A percentile compares a stretch with the other conserved stretches of the same genome.
Evolutionary conservation across 2,797 vertebrate species (phyloP).

Genomic region (Myotis daubentonii): DNA sequence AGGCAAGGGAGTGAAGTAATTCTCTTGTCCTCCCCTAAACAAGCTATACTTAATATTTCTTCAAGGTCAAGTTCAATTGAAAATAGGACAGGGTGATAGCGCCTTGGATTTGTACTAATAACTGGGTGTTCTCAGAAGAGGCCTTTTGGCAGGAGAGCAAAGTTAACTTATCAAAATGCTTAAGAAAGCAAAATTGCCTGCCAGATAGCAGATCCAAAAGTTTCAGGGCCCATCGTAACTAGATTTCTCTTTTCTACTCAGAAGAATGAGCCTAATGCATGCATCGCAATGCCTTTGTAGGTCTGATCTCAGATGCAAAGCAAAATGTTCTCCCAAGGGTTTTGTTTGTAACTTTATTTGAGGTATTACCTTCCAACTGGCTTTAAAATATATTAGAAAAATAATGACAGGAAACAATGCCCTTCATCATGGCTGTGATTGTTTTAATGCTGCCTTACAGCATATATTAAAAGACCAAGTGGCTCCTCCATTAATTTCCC

Average conservation of each 20-base stretch:
- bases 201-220: slow-evolving; percentile 56
- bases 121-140: slow-evolving; percentile 52
- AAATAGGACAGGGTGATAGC: slow-evolving; percentile 40
- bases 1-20: slow-evolving; percentile 51
- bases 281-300: neutral
- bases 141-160: slow-evolving; percentile 54
- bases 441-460: neutral
- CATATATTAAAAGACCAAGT: neutral
- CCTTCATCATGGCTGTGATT: neutral
- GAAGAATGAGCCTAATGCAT: neutral
- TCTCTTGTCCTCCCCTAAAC: neutral
- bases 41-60: slow-evolving; percentile 62
- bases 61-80: slow-evolving; percentile 69
- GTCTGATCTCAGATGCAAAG: neutral
- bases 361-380: neutral
- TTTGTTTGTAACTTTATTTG: slow-evolving; percentile 50
- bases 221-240: neutral
- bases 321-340: neutral
- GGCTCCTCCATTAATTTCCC: neutral
- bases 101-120: slow-evolving; percentile 64
- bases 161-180: slow-evolving; percentile 63
- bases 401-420: neutral
- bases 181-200: slow-evolving; percentile 61
- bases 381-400: slow-evolving; percentile 7
- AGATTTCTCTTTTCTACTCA: slow-evolving; percentile 49